Evolutionary conservation across 2,113 vertebrate species (phyloP).

Genomic region (Loxodonta africana): DNA sequence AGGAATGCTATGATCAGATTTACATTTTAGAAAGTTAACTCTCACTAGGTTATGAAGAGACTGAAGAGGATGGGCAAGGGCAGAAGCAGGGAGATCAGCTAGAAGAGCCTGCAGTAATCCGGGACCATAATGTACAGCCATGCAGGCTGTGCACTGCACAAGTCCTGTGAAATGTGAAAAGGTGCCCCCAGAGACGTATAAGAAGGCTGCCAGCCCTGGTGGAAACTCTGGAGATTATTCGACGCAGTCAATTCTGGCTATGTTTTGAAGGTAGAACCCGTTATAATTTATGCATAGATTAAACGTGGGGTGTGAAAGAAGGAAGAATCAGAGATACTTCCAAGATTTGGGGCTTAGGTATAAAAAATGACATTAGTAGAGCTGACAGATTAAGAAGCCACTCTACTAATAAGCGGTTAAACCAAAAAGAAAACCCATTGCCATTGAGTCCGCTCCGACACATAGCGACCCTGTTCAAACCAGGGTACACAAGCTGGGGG

Average conservation of each 20-base stretch:
- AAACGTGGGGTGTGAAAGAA: neutral
- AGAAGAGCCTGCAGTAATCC: neutral
- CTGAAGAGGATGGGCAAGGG: neutral
- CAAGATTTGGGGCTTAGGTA: neutral
- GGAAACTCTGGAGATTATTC: neutral
- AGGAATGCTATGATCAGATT: neutral
- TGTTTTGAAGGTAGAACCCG: neutral
- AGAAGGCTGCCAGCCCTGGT: neutral
- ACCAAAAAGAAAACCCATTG: too few relatives aligned
- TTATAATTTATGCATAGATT: neutral
- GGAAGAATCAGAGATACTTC: conserved; percentile 6
- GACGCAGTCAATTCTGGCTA: neutral
- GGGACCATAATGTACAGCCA: neutral
- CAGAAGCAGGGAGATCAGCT: neutral
- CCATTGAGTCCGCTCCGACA: too few relatives aligned
- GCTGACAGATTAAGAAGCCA: neutral
- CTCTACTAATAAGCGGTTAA: neutral
- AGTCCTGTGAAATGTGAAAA: neutral
- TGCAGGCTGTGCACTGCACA: neutral
- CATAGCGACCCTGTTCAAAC: neutral
- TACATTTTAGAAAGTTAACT: neutral
- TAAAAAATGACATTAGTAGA: neutral
- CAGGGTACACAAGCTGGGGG: neutral
- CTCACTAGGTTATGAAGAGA: conserved; percentile 3
- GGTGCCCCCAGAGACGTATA: neutral